phyloP scores from a whole-genome alignment of 2,113 vertebrate species.

The Ia io region DNA sequence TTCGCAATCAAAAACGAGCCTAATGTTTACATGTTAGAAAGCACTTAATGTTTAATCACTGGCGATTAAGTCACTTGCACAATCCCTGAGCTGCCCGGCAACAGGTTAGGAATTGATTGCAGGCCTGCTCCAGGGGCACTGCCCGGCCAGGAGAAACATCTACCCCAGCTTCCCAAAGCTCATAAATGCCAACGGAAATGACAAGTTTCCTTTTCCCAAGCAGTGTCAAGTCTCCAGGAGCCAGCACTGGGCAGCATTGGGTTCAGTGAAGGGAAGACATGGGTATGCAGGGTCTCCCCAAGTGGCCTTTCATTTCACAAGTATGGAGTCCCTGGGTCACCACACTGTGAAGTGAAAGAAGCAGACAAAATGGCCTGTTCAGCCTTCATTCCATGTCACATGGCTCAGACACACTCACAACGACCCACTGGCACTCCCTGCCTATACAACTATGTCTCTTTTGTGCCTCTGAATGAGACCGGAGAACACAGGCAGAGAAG shows the following conservation, averaged over 20 bases:
- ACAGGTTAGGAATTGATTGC: conserved; percentile 38
- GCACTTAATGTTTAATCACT: conserved; percentile 47
- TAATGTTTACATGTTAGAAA: conserved; percentile 43
- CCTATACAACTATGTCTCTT: neutral
- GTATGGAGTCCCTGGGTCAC: neutral
- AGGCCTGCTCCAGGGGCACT: neutral
- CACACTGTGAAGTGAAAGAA: neutral
- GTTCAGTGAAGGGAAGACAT: fast-evolving
- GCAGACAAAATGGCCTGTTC: neutral
- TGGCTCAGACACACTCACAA: neutral
- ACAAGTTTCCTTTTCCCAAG: neutral
- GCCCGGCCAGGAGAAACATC: neutral
- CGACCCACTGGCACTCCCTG: fast-evolving
- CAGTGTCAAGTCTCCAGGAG: neutral
- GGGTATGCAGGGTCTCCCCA: fast-evolving
- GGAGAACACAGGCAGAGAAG: neutral
- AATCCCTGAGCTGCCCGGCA: neutral
- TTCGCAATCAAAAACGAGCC: neutral
- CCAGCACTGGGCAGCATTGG: fast-evolving
- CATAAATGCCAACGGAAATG: neutral
- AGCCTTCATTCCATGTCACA: fast-evolving
- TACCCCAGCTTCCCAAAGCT: neutral
- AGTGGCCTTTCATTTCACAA: neutral
- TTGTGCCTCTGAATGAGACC: conserved; percentile 43
- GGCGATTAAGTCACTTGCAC: conserved; percentile 42